Conservation (phyloP, 2,113 vertebrate genomes). For the Crotalus horridus region DNA sequence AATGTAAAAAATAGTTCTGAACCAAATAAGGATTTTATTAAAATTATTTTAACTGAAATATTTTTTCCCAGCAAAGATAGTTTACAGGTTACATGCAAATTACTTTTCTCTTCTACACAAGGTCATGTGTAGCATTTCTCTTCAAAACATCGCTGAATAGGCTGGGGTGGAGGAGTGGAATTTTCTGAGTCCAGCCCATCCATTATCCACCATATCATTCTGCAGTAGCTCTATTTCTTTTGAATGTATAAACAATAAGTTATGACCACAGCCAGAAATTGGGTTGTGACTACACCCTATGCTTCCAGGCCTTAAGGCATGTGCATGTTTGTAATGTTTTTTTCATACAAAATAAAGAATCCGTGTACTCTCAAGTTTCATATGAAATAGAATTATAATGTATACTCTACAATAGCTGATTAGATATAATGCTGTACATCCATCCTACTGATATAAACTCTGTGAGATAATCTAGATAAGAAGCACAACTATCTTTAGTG, state of each 20-base stretch:
- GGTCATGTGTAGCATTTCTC: not conserved
- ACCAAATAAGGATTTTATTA: not conserved
- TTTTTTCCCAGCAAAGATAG: not conserved
- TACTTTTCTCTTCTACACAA: not conserved
- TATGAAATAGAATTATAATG: not conserved
- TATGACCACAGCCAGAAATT: not conserved
- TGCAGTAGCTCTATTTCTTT: not conserved
- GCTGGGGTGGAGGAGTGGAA: not conserved
- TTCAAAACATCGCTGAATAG: not conserved
- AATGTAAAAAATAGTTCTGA: not conserved
- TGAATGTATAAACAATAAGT: not conserved
- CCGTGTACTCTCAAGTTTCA: not conserved
- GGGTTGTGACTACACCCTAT: not conserved
- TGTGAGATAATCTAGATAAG: not conserved
- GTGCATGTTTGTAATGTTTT: not conserved
- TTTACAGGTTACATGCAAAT: not conserved
- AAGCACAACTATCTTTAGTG: not conserved
- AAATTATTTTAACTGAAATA: not conserved
- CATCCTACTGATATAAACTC: not conserved
- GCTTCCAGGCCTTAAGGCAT: not conserved
- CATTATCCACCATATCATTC: not conserved
- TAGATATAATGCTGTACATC: not conserved
- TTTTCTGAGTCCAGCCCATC: not conserved
- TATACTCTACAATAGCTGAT: not conserved
- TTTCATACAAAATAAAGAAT: not conserved